A percentile compares a stretch with the other conserved stretches of the same genome.
Conservation (phyloP, 2,797 vertebrate species). For the Remorina albescens region DNA sequence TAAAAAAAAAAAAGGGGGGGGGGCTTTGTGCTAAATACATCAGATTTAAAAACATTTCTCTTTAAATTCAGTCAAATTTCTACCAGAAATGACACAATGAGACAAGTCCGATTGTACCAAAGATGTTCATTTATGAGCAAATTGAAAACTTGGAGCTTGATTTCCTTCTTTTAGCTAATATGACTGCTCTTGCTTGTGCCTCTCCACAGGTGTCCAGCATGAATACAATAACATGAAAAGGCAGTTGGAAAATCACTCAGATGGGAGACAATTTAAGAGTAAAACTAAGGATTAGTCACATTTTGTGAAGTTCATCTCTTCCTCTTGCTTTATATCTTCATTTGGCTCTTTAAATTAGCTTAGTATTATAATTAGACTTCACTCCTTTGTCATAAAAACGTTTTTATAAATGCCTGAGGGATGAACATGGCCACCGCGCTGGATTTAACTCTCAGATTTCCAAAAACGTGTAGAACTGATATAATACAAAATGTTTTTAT, state of each 20-base stretch:
- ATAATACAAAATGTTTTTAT: neutral
- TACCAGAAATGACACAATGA: slow-evolving; percentile 30
- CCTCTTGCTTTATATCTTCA: slow-evolving; percentile 3
- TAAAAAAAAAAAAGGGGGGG: too few species aligned
- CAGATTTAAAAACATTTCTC: slow-evolving; percentile 1
- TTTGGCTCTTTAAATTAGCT: slow-evolving; percentile 20
- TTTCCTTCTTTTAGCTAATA: neutral
- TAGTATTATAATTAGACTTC: neutral
- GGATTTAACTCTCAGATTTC: neutral
- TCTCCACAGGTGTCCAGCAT: slow-evolving; percentile 6
- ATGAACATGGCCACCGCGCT: neutral
- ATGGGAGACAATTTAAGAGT: slow-evolving; percentile 17
- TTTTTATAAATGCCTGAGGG: neutral
- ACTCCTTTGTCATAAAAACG: neutral
- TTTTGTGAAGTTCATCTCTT: slow-evolving; percentile 10
- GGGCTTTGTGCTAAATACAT: neutral
- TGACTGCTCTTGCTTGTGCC: neutral
- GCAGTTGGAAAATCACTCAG: slow-evolving; percentile 19
- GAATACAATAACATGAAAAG: slow-evolving; percentile 26
- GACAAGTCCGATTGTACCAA: slow-evolving; percentile 14
- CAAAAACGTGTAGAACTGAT: neutral
- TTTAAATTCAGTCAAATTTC: slow-evolving; percentile 15
- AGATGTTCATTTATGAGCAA: slow-evolving; percentile 37
- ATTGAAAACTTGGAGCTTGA: slow-evolving; percentile 15
- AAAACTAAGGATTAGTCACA: slow-evolving; percentile 39